Base-by-base conservation (phyloP, 2,888 invertebrate genomes). In the Sipunculus nudus region DNA sequence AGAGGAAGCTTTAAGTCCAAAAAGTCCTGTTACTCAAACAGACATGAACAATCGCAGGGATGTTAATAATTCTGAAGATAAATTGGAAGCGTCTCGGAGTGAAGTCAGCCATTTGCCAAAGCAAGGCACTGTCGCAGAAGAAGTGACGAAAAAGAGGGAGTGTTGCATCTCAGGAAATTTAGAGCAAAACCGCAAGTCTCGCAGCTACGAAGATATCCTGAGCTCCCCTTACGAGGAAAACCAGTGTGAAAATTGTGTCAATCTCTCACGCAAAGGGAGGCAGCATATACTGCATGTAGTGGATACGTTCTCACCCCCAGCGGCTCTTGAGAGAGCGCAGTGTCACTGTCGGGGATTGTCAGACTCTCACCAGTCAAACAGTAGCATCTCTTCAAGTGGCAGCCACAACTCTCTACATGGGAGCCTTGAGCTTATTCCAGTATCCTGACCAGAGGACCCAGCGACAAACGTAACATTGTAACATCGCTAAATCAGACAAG, bases 381-480 rank as follows among this genome's bases (percentile, higher is more conserved):
- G 80, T 67, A 81, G 80, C 70, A 74, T 81, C 55, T 81, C 80
- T n/a, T 82, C 82, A 13, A 73, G 75, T 46, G 77, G 81, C 60
- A 82, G 82, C 68, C 81, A 78, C 54, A 76, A 73, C 59, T 80
- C 80, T 19, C 65, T 80, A 40, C 80, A 79, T 53, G 78, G 79
- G 53, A 80, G 79, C 61, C 65, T 79, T 62, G 81, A 82, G 64
- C 72, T 82, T 58, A 79, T 82, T 46, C 81, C 78, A 71, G 82
- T 81, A 67, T 81, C 79, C 35, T 81, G 73, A 68, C n/a, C n/a
- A n/a, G n/a, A n/a, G n/a, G n/a, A n/a, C n/a, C n/a, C n/a, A n/a
- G n/a, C n/a, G n/a, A n/a, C n/a, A n/a, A n/a, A n/a, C n/a, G n/a
- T n/a, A n/a, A n/a, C n/a, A n/a, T n/a, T n/a, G n/a, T n/a, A n/a